These are phyloP conservation scores for Mesaphorura yosii DNA, from an alignment of 1,140 invertebrate species.

Conservation along the genomic window DNA sequence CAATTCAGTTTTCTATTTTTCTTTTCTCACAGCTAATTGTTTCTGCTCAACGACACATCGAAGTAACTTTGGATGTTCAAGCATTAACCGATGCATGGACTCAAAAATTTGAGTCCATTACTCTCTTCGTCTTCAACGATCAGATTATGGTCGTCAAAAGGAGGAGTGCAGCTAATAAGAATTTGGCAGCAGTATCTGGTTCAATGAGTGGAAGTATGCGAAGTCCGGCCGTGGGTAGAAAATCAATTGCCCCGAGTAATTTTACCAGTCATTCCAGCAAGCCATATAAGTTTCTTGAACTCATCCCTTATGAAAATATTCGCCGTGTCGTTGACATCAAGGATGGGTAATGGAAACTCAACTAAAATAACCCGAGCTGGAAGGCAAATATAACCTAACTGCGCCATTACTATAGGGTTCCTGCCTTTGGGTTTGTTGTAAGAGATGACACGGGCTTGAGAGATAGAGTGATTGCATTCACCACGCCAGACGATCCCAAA, in stretches of 20 bases:
- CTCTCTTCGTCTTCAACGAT: conserved; percentile 87
- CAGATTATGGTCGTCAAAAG: conserved; percentile 45
- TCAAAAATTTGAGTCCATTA: conserved; percentile 71
- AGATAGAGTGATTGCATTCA: conserved; percentile 77
- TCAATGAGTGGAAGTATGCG: too few species aligned
- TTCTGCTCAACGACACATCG: conserved; percentile 79
- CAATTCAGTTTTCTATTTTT: conserved; percentile 9
- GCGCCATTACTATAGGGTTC: too few species aligned
- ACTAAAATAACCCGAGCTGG: too few species aligned
- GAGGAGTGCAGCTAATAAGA: conserved; percentile 8
- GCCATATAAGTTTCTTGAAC: conserved; percentile 72
- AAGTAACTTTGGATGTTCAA: conserved; percentile 74
- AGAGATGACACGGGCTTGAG: conserved; percentile 70
- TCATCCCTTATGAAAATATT: conserved; percentile 74
- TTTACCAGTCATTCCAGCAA: conserved; percentile 5
- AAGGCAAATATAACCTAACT: too few species aligned
- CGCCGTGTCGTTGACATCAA: conserved; percentile 80
- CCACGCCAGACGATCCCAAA: conserved; percentile 40
- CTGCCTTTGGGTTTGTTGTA: conserved; percentile 76
- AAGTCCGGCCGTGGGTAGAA: conserved; percentile 21
- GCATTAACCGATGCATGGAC: conserved; percentile 75
- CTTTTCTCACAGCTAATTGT: conserved; percentile 62
- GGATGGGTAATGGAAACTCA: conserved; percentile 72
- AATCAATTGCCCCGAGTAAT: conserved; percentile 17
- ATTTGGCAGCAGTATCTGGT: conserved; percentile 5